phyloP scores from a whole-genome alignment of 2,797 vertebrate genomes.

The Limnodromus scolopaceus region DNA sequence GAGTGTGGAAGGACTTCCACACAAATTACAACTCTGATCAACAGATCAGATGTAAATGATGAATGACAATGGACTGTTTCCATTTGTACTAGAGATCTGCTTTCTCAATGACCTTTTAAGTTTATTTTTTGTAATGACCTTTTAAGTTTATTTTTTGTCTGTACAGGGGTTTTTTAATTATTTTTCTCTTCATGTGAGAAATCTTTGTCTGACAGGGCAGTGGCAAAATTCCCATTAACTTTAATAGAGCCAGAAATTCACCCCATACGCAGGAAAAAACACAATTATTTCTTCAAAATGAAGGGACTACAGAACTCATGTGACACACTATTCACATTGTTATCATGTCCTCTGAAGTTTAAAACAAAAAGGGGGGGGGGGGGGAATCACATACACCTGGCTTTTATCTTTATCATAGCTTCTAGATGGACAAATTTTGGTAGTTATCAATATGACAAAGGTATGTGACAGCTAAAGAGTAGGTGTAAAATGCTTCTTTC shows the following conservation, averaged over 20 bases:
- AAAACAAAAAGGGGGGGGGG: not conserved
- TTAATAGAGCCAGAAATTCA: not conserved
- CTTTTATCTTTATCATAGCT: constrained; percentile 25
- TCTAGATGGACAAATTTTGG: constrained; percentile 11
- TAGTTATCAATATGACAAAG: not conserved
- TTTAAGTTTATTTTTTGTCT: constrained; percentile 63
- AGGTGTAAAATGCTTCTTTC: constrained; percentile 52
- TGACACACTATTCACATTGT: constrained; percentile 42
- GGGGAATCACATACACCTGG: constrained; percentile 7
- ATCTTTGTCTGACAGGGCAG: constrained; percentile 24
- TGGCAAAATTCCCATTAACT: constrained; percentile 29
- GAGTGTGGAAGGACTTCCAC: not conserved
- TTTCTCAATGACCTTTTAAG: constrained; percentile 28
- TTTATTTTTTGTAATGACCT: constrained; percentile 62
- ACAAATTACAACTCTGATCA: constrained; percentile 39
- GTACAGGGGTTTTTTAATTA: not conserved
- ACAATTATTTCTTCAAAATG: constrained; percentile 7
- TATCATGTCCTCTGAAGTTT: constrained; percentile 20
- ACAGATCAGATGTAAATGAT: constrained; percentile 42
- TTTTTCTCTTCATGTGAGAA: constrained; percentile 45
- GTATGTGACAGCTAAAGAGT: constrained; percentile 28
- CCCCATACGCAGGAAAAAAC: not conserved
- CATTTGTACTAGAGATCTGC: constrained; percentile 13
- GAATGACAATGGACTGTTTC: constrained; percentile 40
- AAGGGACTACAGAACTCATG: not conserved